phyloP scores from a whole-genome alignment of 2,113 vertebrate species.

The Lathamus discolor region DNA sequence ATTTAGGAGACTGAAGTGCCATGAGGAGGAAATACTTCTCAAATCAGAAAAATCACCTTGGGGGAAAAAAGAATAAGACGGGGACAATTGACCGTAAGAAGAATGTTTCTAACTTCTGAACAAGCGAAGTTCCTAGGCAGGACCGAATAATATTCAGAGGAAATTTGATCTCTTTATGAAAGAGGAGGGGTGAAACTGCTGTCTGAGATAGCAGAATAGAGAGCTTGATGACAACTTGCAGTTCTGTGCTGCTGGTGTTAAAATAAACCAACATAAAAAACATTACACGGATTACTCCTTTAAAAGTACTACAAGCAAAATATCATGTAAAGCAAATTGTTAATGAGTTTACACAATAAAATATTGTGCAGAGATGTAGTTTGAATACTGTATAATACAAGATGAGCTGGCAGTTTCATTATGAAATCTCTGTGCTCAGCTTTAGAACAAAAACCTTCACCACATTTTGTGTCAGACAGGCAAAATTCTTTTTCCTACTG shows the following conservation, averaged over 20 bases:
- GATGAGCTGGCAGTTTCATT: not conserved
- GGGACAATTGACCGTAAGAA: not conserved
- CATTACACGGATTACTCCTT: not conserved
- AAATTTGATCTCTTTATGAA: not conserved
- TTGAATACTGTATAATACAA: not conserved
- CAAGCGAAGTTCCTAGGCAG: not conserved
- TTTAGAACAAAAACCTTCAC: not conserved
- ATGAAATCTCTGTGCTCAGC: not conserved
- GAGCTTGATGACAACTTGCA: not conserved
- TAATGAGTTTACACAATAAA: not conserved
- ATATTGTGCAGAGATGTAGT: not conserved
- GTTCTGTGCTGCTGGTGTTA: not conserved
- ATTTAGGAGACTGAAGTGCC: not conserved
- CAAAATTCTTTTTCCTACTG: not conserved
- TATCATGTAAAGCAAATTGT: not conserved
- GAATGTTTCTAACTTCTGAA: not conserved
- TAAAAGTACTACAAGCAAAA: not conserved
- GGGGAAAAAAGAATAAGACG: accelerated
- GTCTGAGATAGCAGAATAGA: not conserved
- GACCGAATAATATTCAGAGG: not conserved
- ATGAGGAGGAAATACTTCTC: not conserved
- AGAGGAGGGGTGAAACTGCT: not conserved
- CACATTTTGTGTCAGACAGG: not conserved
- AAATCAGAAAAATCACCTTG: not conserved
- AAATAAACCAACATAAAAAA: not conserved